A percentile compares a stretch with the other conserved stretches of the same genome.
These are phyloP conservation scores for Chelonus insularis DNA, from an alignment of 1,140 invertebrate species.

Conservation along the genomic window DNA sequence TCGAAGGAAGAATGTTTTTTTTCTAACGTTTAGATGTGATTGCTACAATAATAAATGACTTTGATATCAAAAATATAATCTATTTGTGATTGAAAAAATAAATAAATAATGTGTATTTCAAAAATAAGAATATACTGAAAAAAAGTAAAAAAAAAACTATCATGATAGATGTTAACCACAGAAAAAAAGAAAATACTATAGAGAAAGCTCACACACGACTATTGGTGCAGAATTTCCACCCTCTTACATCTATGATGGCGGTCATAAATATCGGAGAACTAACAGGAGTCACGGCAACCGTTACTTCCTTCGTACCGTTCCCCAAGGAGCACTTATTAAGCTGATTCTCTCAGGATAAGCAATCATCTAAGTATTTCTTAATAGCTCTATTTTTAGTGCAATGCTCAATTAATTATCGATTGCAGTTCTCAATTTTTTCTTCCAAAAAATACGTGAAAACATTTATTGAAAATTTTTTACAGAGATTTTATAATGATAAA, in stretches of 20 bases:
- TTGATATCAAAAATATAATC: too few relatives aligned
- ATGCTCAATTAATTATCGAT: constrained; percentile 26
- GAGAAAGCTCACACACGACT: neutral
- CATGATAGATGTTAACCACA: neutral
- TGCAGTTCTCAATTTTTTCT: neutral
- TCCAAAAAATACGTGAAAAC: neutral
- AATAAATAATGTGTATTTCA: too few relatives aligned
- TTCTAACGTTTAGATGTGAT: too few relatives aligned
- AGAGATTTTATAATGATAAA: too few relatives aligned
- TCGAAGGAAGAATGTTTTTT: too few relatives aligned
- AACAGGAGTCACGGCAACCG: constrained; percentile 21
- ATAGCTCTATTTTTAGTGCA: constrained; percentile 33
- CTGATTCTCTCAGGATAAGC: constrained; percentile 50
- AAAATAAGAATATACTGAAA: too few relatives aligned
- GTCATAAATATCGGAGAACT: constrained; percentile 55
- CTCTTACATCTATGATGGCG: constrained; percentile 44
- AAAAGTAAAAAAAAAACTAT: neutral
- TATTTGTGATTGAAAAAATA: too few relatives aligned
- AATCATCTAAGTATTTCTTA: constrained; percentile 57
- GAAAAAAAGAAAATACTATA: neutral
- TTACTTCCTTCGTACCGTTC: constrained; percentile 45
- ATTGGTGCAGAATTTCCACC: constrained; percentile 42
- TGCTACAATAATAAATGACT: too few relatives aligned
- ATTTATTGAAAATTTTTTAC: too few relatives aligned
- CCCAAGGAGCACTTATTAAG: constrained; percentile 53